A percentile compares a stretch with the other conserved stretches of the same genome.
Evolutionary conservation across 2,113 vertebrate genomes (phyloP).

Genomic region (human): GRCh38 chr12:81550001-81550500

Average conservation of each 20-base stretch:
- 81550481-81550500: constrained; percentile 6
- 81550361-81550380: not conserved
- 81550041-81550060: not conserved
- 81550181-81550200: not conserved
- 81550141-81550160: not conserved
- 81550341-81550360: not conserved
- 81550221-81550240: not conserved
- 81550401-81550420: not conserved
- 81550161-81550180: not conserved
- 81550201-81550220: not conserved
- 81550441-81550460: not conserved
- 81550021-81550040: not conserved
- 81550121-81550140: not conserved
- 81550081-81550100: not conserved
- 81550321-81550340: not conserved
- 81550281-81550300: not conserved
- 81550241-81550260: not conserved
- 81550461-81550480: not conserved
- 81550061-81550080: not conserved
- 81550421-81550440: not conserved
- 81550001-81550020: not conserved
- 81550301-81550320: not conserved
- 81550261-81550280: not conserved
- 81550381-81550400: not conserved
- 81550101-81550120: not conserved